Evolutionary conservation across 2,797 vertebrate species (phyloP).

Genomic region (Lerista edwardsae): DNA sequence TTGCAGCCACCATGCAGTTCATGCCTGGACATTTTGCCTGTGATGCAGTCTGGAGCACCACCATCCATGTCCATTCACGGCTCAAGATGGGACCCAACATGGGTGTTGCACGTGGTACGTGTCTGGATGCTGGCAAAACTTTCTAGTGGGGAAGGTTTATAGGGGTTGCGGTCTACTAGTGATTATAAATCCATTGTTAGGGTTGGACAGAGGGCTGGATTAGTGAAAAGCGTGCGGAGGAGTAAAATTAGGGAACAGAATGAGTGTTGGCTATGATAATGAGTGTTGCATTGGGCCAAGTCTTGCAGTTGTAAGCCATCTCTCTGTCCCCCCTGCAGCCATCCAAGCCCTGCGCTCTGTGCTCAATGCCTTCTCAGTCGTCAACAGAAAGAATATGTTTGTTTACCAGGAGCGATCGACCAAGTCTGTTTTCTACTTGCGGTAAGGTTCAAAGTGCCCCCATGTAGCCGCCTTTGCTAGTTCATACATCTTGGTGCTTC

Average conservation of each 20-base stretch:
- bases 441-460: slow-evolving; percentile 76
- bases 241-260: neutral
- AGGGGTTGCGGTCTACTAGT: neutral
- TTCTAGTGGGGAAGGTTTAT: neutral
- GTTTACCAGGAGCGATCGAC: slow-evolving; percentile 97
- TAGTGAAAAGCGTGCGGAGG: neutral
- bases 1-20: slow-evolving; percentile 98
- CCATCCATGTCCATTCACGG: slow-evolving; percentile 95
- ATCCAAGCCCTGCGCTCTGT: slow-evolving; percentile 95
- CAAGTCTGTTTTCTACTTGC: slow-evolving; percentile 97
- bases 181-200: neutral
- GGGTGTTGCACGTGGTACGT: slow-evolving; percentile 86
- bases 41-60: slow-evolving; percentile 92
- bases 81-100: slow-evolving; percentile 98
- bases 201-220: neutral
- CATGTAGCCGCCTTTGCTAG: neutral
- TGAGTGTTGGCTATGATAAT: neutral
- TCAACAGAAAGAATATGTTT: slow-evolving; percentile 99
- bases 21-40: slow-evolving; percentile 97
- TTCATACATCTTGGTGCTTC: neutral
- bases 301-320: neutral
- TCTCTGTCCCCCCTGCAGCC: slow-evolving; percentile 73
- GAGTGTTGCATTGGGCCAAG: neutral
- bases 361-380: slow-evolving; percentile 94
- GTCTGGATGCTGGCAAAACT: neutral